A percentile compares a stretch with the other conserved stretches of the same genome.
These are phyloP conservation scores for Xenentodon cancila DNA, from an alignment of 2,797 vertebrate genomes.

Conservation along the genomic window DNA sequence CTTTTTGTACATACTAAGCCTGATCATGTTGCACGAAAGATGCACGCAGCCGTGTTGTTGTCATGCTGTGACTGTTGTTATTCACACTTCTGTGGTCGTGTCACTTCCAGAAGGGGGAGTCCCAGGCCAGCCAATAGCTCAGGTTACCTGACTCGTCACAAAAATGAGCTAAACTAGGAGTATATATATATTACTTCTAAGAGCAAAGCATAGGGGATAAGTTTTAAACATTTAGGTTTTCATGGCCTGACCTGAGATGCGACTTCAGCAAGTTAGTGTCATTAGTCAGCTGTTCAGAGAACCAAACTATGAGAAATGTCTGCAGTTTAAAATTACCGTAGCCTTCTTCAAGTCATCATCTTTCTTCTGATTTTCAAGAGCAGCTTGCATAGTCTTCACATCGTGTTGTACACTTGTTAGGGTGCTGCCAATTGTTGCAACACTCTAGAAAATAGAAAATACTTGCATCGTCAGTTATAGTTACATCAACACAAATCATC, in stretches of 20 bases:
- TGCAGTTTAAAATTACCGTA: constrained; percentile 55
- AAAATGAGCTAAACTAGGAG: neutral
- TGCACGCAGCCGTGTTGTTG: too few species aligned
- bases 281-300: neutral
- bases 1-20: too few species aligned
- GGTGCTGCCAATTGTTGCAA: constrained; percentile 94
- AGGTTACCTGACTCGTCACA: neutral
- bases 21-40: too few species aligned
- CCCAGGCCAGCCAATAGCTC: too few species aligned
- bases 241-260: neutral
- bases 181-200: neutral
- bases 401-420: constrained; percentile 95
- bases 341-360: constrained; percentile 73
- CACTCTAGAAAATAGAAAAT: constrained; percentile 83
- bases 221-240: neutral
- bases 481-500: neutral
- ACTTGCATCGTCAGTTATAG: neutral
- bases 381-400: constrained; percentile 88
- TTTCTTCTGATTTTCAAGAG: constrained; percentile 88
- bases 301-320: neutral
- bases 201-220: neutral
- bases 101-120: too few species aligned
- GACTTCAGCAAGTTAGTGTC: constrained; percentile 1
- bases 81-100: too few species aligned
- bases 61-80: too few species aligned